A percentile compares a stretch with the other conserved stretches of the same genome.
These are phyloP conservation scores for Sclerurus mexicanus DNA, from an alignment of 2,113 vertebrate species.

Conservation along the genomic window DNA sequence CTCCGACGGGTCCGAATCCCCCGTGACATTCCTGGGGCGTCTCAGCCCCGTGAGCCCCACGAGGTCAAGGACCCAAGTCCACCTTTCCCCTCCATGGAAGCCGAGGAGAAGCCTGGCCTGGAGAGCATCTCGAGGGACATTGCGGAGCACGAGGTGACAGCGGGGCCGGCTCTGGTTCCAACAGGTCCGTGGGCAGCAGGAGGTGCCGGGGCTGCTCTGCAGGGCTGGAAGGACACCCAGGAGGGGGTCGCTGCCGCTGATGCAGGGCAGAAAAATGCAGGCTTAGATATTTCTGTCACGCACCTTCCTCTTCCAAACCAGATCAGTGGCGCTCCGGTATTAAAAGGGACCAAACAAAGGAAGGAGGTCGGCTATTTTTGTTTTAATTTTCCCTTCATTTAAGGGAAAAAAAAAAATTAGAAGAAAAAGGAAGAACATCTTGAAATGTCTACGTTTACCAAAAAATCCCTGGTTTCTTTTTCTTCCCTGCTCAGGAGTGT, in stretches of 20 bases:
- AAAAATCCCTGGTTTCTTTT: background rate
- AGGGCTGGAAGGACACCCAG: constrained; percentile 12
- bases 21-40: no score
- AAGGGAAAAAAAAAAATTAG: background rate
- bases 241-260: constrained; percentile 20
- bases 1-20: background rate
- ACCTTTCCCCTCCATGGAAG: fast-evolving
- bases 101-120: no score
- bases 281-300: constrained; percentile 41
- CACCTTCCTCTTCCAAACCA: constrained; percentile 47
- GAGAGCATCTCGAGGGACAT: background rate
- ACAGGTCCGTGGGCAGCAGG: no score
- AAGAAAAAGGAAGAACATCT: background rate
- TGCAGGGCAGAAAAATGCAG: constrained; percentile 1
- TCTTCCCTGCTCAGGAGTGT: background rate
- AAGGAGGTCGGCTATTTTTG: constrained; percentile 42
- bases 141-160: background rate
- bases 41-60: background rate
- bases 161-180: background rate
- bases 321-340: constrained; percentile 11
- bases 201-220: no score
- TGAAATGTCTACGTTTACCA: background rate
- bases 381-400: constrained; percentile 2
- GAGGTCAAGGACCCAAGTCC: background rate
- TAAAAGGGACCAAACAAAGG: constrained; percentile 18